Base-by-base conservation (phyloP, 2,888 invertebrate genomes). In the Melipona bicolor region DNA sequence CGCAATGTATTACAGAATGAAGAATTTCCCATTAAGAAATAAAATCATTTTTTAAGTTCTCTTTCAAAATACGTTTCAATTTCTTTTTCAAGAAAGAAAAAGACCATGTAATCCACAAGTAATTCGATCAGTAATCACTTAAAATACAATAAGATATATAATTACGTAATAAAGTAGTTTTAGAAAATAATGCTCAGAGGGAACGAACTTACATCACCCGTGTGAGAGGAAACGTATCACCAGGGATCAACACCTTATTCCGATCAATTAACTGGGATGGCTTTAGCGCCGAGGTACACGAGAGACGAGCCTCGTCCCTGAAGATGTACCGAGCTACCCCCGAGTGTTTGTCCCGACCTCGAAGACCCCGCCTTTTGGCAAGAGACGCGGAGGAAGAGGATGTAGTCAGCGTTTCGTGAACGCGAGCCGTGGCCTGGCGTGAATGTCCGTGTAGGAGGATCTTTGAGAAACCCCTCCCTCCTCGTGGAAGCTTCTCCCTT, bases 361-460 rank as follows among this genome's bases (percentile, higher is more conserved):
- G 65, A 73, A 85, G 87, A 85, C 89, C 84, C 89, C 88, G 89
- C 89, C 90, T 90, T 90, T 89, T 88, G 85, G 86, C 87, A 77
- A 72, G 73, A 24, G 69, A 70, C 36, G 43, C 76, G 56, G 67
- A 86, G 79, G 74, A 75, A 82, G 77, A 87, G 77, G 81, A 83
- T 77, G 73, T 76, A 59, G 82, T 69, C 64, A 73, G 75, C 81
- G 71, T 88, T 81, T 70, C 72, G 81, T 50, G 62, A 27, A 59
- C 72, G 73, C n/a, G 50, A 69, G 59, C 65, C 6, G 36, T 67
- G 49, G 67, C 68, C 69, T 68, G 73, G 92, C 92, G 93, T 93
- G 93, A 93, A 93, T 93, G 92, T 88, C 79, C 78, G 86, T 76
- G 93, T 91, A 91, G 93, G 93, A 93, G 93, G 93, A 89, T 90